Percentiles rank a stretch among this genome's conserved stretches.
These are phyloP conservation scores for Corvus moneduloides DNA, from an alignment of 2,113 vertebrate species.

Conservation along the genomic window DNA sequence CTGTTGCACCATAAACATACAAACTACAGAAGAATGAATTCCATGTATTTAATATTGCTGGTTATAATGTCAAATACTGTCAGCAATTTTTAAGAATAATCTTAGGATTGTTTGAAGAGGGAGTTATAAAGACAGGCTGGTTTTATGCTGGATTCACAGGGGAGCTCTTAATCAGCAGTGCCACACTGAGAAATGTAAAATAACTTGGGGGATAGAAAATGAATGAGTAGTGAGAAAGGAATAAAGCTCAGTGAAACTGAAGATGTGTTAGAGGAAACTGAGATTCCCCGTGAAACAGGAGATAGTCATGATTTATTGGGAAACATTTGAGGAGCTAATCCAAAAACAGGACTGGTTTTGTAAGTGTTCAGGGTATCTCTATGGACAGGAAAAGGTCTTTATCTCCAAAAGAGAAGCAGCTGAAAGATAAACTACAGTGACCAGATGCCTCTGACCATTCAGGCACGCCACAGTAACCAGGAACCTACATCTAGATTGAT, in stretches of 20 bases:
- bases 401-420: background rate
- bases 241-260: background rate
- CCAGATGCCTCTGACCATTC: background rate
- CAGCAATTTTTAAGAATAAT: background rate
- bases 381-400: background rate
- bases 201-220: background rate
- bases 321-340: background rate
- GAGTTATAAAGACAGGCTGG: background rate
- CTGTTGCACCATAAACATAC: background rate
- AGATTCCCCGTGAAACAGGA: background rate
- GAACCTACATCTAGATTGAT: background rate
- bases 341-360: background rate
- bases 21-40: background rate
- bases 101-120: background rate
- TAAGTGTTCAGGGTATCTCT: background rate
- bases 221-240: background rate
- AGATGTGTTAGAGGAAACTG: background rate
- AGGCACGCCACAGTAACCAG: background rate
- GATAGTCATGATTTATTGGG: background rate
- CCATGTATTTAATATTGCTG: background rate
- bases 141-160: background rate
- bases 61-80: background rate
- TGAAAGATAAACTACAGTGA: background rate
- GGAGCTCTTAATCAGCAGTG: background rate
- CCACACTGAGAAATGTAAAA: background rate